Evolutionary conservation across 2,113 vertebrate genomes (phyloP).

Genomic region (Cyanoliseus patagonus): DNA sequence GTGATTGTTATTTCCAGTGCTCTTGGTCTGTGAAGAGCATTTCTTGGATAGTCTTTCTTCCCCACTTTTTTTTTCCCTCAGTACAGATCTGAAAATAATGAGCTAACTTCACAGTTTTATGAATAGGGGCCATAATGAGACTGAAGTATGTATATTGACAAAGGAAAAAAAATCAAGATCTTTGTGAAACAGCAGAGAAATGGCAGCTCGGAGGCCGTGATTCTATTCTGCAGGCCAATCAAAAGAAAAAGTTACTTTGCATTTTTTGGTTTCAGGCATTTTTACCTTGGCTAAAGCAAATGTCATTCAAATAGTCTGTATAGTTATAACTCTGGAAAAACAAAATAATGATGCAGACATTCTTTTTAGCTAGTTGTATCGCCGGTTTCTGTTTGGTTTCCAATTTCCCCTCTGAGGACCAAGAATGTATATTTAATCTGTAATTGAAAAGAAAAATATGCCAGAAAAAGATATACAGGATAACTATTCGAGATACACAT

Average conservation of each 20-base stretch:
- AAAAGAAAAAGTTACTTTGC: neutral
- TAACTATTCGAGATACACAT: neutral
- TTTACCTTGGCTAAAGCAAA: neutral
- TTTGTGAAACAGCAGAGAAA: neutral
- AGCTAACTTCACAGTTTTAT: neutral
- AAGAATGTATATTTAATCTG: neutral
- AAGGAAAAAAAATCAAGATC: neutral
- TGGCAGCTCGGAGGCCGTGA: neutral
- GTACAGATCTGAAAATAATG: slow-evolving; percentile 12
- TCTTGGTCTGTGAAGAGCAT: neutral
- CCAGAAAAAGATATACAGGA: neutral
- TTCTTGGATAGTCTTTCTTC: neutral
- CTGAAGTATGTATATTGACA: neutral
- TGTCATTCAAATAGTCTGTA: neutral
- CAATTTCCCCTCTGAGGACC: neutral
- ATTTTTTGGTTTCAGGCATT: neutral
- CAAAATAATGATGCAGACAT: neutral
- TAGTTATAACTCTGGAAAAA: neutral
- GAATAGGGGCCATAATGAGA: neutral
- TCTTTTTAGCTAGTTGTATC: neutral
- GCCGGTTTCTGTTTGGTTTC: neutral
- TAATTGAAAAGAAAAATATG: neutral
- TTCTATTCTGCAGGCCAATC: neutral
- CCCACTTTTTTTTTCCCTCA: accelerated
- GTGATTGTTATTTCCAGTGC: neutral